A percentile compares a stretch with the other conserved stretches of the same genome.
phyloP scores from a whole-genome alignment of 1,140 invertebrate species.

The Trachymyrmex septentrionalis region DNA sequence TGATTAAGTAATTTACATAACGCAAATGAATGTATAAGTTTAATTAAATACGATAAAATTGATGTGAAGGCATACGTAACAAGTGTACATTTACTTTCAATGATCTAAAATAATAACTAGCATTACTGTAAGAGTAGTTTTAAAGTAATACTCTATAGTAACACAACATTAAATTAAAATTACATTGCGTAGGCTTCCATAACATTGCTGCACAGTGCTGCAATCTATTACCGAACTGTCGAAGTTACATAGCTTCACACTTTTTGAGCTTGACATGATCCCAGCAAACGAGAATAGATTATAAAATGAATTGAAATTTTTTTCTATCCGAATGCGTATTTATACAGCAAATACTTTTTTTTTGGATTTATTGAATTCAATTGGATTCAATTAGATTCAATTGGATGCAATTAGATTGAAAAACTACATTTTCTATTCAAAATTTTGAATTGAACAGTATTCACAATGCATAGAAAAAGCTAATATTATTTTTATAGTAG shows the following conservation, averaged over 20 bases:
- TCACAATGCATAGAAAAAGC: no score
- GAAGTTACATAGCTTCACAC: background rate
- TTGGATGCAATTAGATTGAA: no score
- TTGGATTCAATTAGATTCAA: no score
- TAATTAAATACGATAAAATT: slow-evolving; percentile 1
- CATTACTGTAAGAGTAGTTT: background rate
- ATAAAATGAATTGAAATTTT: no score
- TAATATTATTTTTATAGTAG: no score
- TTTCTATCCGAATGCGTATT: no score
- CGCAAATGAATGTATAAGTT: background rate
- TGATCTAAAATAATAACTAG: slow-evolving; percentile 17
- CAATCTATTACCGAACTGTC: slow-evolving; percentile 6
- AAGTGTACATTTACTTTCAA: slow-evolving; percentile 4
- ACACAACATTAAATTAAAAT: slow-evolving; percentile 19
- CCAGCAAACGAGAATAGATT: no score
- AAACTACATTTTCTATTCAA: no score
- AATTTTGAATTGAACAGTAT: no score
- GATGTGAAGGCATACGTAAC: background rate
- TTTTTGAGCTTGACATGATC: background rate
- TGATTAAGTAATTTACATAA: slow-evolving; percentile 7
- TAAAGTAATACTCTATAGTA: background rate
- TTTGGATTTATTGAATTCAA: no score
- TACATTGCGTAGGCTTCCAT: background rate
- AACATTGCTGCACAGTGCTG: slow-evolving; percentile 29
- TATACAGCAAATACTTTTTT: no score